These are phyloP conservation scores for Heliconius eleuchia DNA, from an alignment of 1,140 invertebrate genomes.

Conservation along the genomic window DNA sequence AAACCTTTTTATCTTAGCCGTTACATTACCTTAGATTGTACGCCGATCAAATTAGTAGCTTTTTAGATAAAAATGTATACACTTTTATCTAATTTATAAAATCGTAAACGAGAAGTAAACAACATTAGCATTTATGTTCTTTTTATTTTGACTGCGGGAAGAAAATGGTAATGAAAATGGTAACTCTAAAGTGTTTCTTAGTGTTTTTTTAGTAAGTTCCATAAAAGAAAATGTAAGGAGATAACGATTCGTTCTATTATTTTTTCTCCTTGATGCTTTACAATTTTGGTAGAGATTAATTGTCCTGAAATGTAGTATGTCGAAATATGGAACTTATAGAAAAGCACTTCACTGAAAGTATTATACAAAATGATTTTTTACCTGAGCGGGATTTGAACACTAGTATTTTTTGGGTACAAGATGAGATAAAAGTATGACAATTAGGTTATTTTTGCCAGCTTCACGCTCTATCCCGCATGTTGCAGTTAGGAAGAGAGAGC, in stretches of 20 bases:
- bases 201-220: not conserved
- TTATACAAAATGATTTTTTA: too few relatives aligned
- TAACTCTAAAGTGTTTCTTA: not conserved
- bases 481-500: too few relatives aligned
- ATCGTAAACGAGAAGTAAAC: slow-evolving; percentile 7
- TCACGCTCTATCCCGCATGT: too few relatives aligned
- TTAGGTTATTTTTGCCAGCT: too few relatives aligned
- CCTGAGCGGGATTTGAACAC: too few relatives aligned
- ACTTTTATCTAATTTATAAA: slow-evolving; percentile 30
- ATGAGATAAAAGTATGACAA: too few relatives aligned
- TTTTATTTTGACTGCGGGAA: slow-evolving; percentile 9
- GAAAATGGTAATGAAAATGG: not conserved
- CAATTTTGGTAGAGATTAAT: too few relatives aligned
- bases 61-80: slow-evolving; percentile 35
- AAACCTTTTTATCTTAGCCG: slow-evolving; percentile 8
- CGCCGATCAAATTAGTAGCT: slow-evolving; percentile 55
- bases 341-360: too few relatives aligned
- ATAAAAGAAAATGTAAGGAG: not conserved
- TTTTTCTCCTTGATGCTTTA: not conserved
- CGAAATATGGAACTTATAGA: too few relatives aligned
- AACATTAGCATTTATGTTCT: slow-evolving; percentile 2
- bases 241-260: not conserved
- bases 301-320: too few relatives aligned
- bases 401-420: too few relatives aligned
- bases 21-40: slow-evolving; percentile 45